Evolutionary conservation across 2,113 vertebrate species (phyloP), one percentile per base, ranked within the genome.

Genomic region (Lagopus leucura): DNA sequence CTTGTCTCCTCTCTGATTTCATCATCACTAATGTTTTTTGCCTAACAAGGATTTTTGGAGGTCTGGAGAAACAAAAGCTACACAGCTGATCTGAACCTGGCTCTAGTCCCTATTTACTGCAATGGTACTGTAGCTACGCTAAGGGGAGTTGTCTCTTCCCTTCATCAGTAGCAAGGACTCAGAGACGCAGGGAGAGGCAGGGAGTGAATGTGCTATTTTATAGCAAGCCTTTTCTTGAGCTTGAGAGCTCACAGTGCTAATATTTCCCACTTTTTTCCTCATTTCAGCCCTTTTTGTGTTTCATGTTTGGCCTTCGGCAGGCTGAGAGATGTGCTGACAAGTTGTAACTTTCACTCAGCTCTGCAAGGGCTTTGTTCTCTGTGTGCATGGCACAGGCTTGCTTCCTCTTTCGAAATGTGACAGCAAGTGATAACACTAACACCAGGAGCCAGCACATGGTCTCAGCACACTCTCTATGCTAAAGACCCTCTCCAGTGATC

Each of bases 291-390:
- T 89, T 82, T 87, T 87, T 89, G 86, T 88, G 88, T 95, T 91
- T 95, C 88, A 88, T 90, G 77, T 94, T 96, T 97, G 95, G 92
- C 92, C 93, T 87, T 95, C 27, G 54, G 92, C 90, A 75, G 95
- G 78, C 86, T 92, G 96, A 89, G 92, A 92, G 94, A 96, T 58
- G 2, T 91, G 92, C 93, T 96, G 96, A 95, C 86, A 96, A 92
- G 82, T 74, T 94, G 91, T 89, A 96, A 81, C 92, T 96, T 79
- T 92, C 90, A 80, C 71, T 91, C 47, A 7, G 78, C 80, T 93
- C 90, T 17, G 70, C 3, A 9, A 89, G 88, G 89, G 48, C 92
- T 95, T 94, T 93, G 93, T 94, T 94, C 94, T 95, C 72, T 91
- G 82, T 2, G 8, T 78, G 85, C 72, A 2, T 63, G 75, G 91